Percentiles rank a stretch among this genome's conserved stretches.
Conservation (phyloP, 2,113 vertebrate species). For the Vicugna pacos region DNA sequence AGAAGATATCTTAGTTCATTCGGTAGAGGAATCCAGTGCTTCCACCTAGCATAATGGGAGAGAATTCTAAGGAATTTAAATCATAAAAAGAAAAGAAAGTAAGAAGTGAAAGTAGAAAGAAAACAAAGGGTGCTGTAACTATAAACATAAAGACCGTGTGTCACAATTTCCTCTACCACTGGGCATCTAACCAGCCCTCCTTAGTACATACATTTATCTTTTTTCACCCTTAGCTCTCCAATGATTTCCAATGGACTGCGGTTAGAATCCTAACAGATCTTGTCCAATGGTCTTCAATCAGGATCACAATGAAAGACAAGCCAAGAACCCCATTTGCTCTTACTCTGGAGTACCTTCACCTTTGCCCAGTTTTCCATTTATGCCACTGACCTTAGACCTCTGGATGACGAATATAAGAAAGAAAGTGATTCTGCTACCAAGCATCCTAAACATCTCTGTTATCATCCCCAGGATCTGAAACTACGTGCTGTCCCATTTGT, state of each 20-base stretch:
- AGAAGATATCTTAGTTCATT: background rate
- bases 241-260: background rate
- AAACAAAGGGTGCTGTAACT: background rate
- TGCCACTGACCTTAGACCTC: background rate
- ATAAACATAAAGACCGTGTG: background rate
- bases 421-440: background rate
- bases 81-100: background rate
- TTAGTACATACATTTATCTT: background rate
- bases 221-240: background rate
- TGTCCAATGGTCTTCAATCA: slow-evolving; percentile 37
- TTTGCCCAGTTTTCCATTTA: slow-evolving; percentile 22
- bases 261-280: background rate
- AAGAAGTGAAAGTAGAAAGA: slow-evolving; percentile 27
- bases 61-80: slow-evolving; percentile 25
- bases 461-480: slow-evolving; percentile 41
- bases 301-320: background rate
- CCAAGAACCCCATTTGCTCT: background rate
- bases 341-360: background rate
- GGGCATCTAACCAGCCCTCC: background rate
- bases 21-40: background rate
- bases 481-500: background rate
- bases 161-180: background rate
- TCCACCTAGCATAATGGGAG: background rate
- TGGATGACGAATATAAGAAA: background rate
- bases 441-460: background rate